Evolutionary conservation across 2,113 vertebrate species (phyloP), one percentile per base, ranked within the genome.

Genomic region (Chloebia gouldiae): DNA sequence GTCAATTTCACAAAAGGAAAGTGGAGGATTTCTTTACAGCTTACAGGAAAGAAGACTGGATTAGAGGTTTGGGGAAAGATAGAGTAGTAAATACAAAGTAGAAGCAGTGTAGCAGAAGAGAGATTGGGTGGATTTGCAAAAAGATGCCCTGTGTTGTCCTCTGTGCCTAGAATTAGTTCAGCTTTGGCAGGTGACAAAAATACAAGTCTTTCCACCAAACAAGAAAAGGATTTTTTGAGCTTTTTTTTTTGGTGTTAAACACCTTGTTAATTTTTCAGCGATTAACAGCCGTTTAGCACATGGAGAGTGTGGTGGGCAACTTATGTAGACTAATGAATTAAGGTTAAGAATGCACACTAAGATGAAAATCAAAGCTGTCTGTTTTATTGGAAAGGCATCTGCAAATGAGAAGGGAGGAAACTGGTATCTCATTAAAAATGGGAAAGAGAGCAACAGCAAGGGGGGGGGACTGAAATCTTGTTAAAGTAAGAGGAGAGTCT

Each of bases 351-450:
- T 97, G 96, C 92, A 87, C 10, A 64, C 88, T 93, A 91, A 84
- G 86, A 94, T 81, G 91, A 96, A 98, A 98, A 98, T 97, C 97
- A 98, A 98, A 98, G 96, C 96, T 98, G 95, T 97, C 95, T 96
- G 83, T 96, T 98, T 98, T 97, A 97, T 94, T 97, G 94, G 93
- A 96, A 86, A 96, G 91, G 89, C 97, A 95, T 98, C 97, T 97
- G 89, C 90, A 94, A 97, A 95, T 45, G 81, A 89, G 94, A 91
- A 78, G 54, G 82, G 93, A 97, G 98, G 98, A 93, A 98, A 98
- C 96, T 97, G 97, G 95, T 97, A 97, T 98, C 96, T 98, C 96
- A 97, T 98, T 98, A 98, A 98, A 98, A 97, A 97, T 92, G 92
- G 91, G 95, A 95, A 95, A 91, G 90, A 81, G 84, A 85, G 77